phyloP scores from a whole-genome alignment of 2,113 vertebrate species.

The Oceanites oceanicus region DNA sequence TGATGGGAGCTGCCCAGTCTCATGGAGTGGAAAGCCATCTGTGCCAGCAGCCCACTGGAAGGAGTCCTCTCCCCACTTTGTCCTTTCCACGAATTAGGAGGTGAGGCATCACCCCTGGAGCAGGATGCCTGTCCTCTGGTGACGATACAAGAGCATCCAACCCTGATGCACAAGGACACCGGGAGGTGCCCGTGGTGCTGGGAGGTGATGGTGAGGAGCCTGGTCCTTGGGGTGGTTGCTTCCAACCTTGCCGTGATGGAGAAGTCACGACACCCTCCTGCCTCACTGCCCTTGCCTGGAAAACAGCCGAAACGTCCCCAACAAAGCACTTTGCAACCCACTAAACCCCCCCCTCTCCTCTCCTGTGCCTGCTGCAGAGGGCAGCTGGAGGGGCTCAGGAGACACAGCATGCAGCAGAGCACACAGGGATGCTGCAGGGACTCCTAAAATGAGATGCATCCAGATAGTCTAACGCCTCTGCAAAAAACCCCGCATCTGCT shows the following conservation, averaged over 20 bases:
- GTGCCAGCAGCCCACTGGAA: background rate
- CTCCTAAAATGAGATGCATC: background rate
- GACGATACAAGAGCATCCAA: background rate
- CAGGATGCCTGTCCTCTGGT: background rate
- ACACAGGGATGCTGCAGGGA: background rate
- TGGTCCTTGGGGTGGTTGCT: background rate
- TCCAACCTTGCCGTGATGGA: background rate
- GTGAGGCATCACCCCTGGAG: background rate
- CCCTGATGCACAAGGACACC: background rate
- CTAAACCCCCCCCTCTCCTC: background rate
- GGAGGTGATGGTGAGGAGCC: background rate
- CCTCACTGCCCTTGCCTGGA: background rate
- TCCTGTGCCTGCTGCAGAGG: background rate
- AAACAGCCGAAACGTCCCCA: background rate
- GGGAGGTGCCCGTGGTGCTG: background rate
- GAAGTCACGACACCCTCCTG: background rate
- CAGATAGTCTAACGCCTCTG: background rate
- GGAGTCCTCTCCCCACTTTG: background rate
- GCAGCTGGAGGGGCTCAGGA: background rate
- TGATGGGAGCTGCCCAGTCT: background rate
- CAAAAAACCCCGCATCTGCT: rapidly evolving
- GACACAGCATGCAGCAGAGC: background rate
- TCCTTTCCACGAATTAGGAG: background rate
- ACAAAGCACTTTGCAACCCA: background rate
- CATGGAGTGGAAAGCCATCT: rapidly evolving